Percentiles rank a stretch among this genome's conserved stretches.
These are phyloP conservation scores for Chrysaora quinquecirrha DNA, from an alignment of 30 jellyfish, hydroid and myxozoan species.

Conservation along the genomic window DNA sequence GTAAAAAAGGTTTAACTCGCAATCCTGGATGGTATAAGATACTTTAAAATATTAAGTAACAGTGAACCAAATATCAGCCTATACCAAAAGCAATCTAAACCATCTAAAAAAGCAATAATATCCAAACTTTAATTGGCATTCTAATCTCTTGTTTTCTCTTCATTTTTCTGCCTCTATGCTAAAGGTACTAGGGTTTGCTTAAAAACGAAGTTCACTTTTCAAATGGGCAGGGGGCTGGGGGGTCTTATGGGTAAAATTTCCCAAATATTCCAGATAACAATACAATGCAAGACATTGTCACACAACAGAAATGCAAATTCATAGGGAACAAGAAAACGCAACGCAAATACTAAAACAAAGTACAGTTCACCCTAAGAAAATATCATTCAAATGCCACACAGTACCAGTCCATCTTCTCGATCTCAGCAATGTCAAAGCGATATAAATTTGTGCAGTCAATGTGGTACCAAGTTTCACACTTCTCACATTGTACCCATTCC, in stretches of 20 bases:
- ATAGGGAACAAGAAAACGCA: background rate
- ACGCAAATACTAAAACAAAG: background rate
- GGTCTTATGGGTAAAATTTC: background rate
- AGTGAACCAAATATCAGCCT: background rate
- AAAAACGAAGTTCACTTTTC: too few species aligned
- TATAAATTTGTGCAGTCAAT: background rate
- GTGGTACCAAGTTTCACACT: background rate
- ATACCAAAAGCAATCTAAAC: background rate
- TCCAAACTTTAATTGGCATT: background rate
- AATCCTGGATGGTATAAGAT: background rate
- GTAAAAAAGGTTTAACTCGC: background rate
- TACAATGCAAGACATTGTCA: background rate
- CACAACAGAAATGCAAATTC: background rate
- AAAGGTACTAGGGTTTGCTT: too few species aligned
- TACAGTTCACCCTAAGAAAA: background rate
- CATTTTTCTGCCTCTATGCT: too few species aligned
- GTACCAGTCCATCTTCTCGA: background rate
- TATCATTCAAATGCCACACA: background rate
- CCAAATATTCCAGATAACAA: background rate
- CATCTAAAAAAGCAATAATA: background rate
- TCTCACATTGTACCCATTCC: background rate
- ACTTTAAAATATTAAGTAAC: background rate
- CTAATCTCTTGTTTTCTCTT: background rate
- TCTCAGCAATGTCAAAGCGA: background rate
- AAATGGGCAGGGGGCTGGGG: background rate